A percentile compares a stretch with the other conserved stretches of the same genome.
Conservation (phyloP, 2,888 invertebrate genomes). For the Drosophila prolongata region DNA sequence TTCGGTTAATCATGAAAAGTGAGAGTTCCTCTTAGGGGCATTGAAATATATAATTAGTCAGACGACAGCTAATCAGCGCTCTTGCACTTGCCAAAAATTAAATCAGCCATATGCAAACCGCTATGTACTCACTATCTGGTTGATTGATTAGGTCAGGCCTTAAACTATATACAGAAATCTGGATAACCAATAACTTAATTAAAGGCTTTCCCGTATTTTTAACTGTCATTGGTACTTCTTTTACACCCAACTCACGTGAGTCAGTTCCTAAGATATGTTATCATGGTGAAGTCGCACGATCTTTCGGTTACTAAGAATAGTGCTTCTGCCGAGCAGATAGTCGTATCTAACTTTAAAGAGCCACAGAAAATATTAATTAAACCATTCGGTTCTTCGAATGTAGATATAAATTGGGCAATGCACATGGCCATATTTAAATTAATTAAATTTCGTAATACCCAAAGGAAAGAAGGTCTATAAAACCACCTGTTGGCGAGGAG, state of each 20-base stretch:
- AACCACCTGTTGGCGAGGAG: slow-evolving; percentile 8
- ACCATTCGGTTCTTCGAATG: slow-evolving; percentile 3
- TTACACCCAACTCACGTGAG: slow-evolving; percentile 29
- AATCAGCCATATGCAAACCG: slow-evolving; percentile 37
- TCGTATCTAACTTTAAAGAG: slow-evolving; percentile 40
- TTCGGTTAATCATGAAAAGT: slow-evolving; percentile 33
- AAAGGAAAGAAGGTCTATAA: slow-evolving; percentile 38
- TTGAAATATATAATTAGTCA: slow-evolving; percentile 39
- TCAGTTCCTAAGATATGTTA: slow-evolving; percentile 12
- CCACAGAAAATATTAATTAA: slow-evolving; percentile 54
- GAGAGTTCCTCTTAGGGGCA: slow-evolving; percentile 22
- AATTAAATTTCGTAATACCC: slow-evolving; percentile 45
- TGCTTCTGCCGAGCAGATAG: slow-evolving; percentile 9
- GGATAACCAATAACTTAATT: slow-evolving; percentile 29
- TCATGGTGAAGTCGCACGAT: slow-evolving; percentile 38
- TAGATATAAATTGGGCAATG: slow-evolving; percentile 25
- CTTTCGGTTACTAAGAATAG: slow-evolving; percentile 22
- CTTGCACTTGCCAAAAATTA: slow-evolving; percentile 56
- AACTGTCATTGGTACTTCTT: not conserved
- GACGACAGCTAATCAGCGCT: slow-evolving; percentile 48
- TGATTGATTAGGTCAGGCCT: slow-evolving; percentile 21
- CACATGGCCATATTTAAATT: slow-evolving; percentile 41
- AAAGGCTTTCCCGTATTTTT: slow-evolving; percentile 7
- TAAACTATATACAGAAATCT: slow-evolving; percentile 13
- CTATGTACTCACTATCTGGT: slow-evolving; percentile 20